These are phyloP conservation scores for Megalurothrips usitatus DNA, from an alignment of 2,888 invertebrate genomes.

Conservation along the genomic window DNA sequence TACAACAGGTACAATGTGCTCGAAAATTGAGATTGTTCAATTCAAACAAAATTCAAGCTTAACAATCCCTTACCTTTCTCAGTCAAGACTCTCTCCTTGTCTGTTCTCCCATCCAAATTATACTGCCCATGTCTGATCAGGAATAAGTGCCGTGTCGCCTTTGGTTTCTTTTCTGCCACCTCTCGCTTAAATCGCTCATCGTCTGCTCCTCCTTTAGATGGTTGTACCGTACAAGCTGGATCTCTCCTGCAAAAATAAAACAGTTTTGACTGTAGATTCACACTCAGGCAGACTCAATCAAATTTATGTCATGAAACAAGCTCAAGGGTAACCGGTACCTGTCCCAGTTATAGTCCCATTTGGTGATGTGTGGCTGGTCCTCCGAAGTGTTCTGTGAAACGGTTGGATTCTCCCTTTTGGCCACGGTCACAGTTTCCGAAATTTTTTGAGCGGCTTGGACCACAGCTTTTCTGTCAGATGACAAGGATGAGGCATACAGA, in stretches of 20 bases:
- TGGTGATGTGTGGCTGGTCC: conserved; percentile 56
- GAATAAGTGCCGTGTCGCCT: conserved; percentile 72
- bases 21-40: background rate
- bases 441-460: background rate
- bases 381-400: background rate
- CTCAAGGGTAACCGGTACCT: conserved; percentile 54
- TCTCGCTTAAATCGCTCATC: conserved; percentile 60
- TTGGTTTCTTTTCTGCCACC: conserved; percentile 57
- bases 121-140: conserved; percentile 96
- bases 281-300: conserved; percentile 26
- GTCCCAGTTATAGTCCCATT: conserved; percentile 90
- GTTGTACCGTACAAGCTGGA: conserved; percentile 65
- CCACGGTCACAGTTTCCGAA: background rate
- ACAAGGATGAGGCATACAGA: background rate
- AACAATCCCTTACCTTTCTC: conserved; percentile 58
- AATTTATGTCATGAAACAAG: conserved; percentile 23
- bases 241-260: conserved; percentile 57
- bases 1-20: conserved; percentile 44
- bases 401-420: too few relatives aligned
- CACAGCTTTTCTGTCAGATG: background rate
- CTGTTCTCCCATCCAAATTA: conserved; percentile 64
- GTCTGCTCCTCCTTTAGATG: conserved; percentile 51
- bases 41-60: background rate
- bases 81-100: conserved; percentile 72
- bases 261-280: conserved; percentile 33